phyloP scores from a whole-genome alignment of 2,113 vertebrate genomes.

The Ochotona princeps region DNA sequence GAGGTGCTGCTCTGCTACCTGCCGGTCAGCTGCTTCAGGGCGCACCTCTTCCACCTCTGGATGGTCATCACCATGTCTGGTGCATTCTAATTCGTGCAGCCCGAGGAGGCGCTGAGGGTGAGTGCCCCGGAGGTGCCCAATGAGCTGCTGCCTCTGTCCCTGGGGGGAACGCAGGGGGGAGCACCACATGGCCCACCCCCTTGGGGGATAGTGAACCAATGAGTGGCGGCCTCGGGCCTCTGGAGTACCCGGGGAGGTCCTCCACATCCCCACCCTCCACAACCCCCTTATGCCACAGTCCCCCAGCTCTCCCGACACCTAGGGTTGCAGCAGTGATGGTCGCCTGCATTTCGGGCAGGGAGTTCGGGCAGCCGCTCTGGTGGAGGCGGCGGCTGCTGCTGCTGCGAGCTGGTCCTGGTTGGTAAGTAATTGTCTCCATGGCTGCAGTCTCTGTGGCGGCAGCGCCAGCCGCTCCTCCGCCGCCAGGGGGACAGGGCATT shows the following conservation, averaged over 20 bases:
- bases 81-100: neutral
- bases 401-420: slow-evolving; percentile 95
- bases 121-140: no score
- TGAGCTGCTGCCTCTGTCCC: no score
- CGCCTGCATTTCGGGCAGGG: slow-evolving; percentile 81
- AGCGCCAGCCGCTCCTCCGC: slow-evolving; percentile 64
- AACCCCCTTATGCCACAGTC: neutral
- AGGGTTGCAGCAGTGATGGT: slow-evolving; percentile 66
- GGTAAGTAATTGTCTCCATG: slow-evolving; percentile 99
- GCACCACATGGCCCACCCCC: no score
- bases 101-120: neutral
- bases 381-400: slow-evolving; percentile 86
- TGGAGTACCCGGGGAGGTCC: no score
- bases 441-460: slow-evolving; percentile 98
- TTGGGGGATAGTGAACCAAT: no score
- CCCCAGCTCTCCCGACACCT: slow-evolving; percentile 36
- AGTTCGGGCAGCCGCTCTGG: slow-evolving; percentile 85
- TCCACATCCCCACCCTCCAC: neutral
- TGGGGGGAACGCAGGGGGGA: no score
- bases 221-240: no score
- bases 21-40: neutral
- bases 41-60: slow-evolving; percentile 62
- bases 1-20: slow-evolving; percentile 61
- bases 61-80: slow-evolving; percentile 19
- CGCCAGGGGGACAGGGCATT: slow-evolving; percentile 71